These are phyloP conservation scores for Morpho helenor DNA, from an alignment of 2,888 invertebrate species.

Conservation along the genomic window DNA sequence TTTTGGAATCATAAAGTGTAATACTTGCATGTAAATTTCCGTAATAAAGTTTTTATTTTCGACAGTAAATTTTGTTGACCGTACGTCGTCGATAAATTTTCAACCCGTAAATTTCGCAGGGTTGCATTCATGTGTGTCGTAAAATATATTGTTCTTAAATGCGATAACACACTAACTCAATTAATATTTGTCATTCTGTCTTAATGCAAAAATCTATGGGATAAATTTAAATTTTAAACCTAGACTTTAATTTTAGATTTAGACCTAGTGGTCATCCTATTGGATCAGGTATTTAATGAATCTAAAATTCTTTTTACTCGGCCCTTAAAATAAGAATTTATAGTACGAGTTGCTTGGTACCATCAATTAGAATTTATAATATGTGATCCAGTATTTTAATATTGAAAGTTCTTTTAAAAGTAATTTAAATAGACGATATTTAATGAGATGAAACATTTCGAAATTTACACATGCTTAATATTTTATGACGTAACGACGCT, in stretches of 20 bases:
- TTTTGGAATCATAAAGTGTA: conserved; percentile 16
- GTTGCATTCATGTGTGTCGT: conserved; percentile 45
- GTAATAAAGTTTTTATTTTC: conserved; percentile 52
- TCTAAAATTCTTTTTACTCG: too few relatives aligned
- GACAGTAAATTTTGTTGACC: conserved; percentile 61
- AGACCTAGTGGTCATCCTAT: too few relatives aligned
- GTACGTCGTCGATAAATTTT: conserved; percentile 55
- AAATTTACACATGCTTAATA: neutral
- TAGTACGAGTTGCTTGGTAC: too few relatives aligned
- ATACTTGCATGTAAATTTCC: conserved; percentile 23
- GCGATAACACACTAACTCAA: conserved; percentile 41
- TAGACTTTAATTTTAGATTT: too few relatives aligned
- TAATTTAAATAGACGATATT: too few relatives aligned
- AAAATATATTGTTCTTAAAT: conserved; percentile 51
- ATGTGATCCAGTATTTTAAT: conserved; percentile 15
- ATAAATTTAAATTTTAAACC: too few relatives aligned
- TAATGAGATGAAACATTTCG: too few relatives aligned
- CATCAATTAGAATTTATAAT: conserved; percentile 1
- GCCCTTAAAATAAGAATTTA: too few relatives aligned
- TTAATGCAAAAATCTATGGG: too few relatives aligned
- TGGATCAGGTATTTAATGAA: too few relatives aligned
- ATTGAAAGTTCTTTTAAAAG: neutral
- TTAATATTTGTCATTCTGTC: conserved; percentile 20
- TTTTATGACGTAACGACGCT: too few relatives aligned
- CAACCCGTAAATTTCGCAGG: conserved; percentile 55